Base-by-base conservation (phyloP, 2,797 vertebrate species). In the Hippopotamyrus pictus region DNA sequence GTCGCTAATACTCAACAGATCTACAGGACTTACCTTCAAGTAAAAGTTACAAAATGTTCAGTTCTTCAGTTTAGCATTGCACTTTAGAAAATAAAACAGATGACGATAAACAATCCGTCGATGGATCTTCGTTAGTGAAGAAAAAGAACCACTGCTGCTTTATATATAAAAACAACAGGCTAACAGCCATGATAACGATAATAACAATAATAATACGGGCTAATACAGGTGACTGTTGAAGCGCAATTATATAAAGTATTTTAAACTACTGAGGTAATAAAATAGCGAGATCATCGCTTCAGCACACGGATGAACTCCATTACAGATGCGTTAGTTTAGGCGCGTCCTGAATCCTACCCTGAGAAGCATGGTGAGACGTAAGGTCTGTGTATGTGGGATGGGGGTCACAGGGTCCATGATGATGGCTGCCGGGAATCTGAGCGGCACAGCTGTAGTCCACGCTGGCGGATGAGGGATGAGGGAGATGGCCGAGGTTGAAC, bases 401-500 rank as follows among this genome's bases (percentile, higher is more conserved):
- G 92, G 99, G 99, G 96, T 99, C 99, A 94, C 99, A 99, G 94
- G 99, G 99, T 99, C 98, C 98, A 91, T 99, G 99, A 91, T 99
- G 99, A 93, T 99, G 99, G 95, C 98, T 99, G 93, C 98, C 99
- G 48, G 99, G 98, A 93, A 99, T 99, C 96, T 99, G 98, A 89
- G 98, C 99, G 89, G 98, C 97, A 94, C 99, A 99, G 96, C 98
- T 99, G 97, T 99, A 99, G 98, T 99, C 99, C 98, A 99, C 98
- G 93, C 98, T 99, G 94, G 98, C 98, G 90, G 99, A 99, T 92
- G 99, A 99, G 85, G 99, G 99, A 92, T 99, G 99, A 90, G 98
- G 98, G 93, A 99, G 98, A 93, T 99, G 99, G 92, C 98, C 97
- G 92, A 99, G 96, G 95, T 99, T 99, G 97, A 99, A 99, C 96